phyloP scores from a whole-genome alignment of 2,888 invertebrate genomes.

The Pseudococcus viburni region DNA sequence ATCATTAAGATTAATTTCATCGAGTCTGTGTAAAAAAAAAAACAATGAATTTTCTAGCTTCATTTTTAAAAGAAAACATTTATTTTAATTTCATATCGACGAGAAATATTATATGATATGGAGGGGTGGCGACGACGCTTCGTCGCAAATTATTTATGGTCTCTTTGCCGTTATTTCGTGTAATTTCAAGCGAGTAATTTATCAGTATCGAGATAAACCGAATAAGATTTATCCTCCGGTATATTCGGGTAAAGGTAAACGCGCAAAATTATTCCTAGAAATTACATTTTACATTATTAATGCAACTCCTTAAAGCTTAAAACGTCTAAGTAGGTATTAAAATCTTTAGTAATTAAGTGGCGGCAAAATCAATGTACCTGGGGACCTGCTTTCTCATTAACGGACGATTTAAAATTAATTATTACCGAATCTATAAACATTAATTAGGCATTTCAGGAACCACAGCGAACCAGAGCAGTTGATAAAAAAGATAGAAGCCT shows the following conservation, averaged over 20 bases:
- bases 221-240: slow-evolving; percentile 51
- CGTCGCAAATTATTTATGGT: background rate
- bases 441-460: background rate
- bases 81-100: background rate
- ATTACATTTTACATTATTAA: slow-evolving; percentile 62
- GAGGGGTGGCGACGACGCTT: background rate
- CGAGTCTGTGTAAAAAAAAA: background rate
- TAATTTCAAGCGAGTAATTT: slow-evolving; percentile 48
- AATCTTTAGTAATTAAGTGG: slow-evolving; percentile 60
- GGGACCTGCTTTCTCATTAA: slow-evolving; percentile 60
- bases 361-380: slow-evolving; percentile 53
- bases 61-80: background rate
- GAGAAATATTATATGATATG: background rate
- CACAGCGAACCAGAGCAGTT: background rate
- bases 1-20: background rate
- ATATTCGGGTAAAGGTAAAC: slow-evolving; percentile 28
- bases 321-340: slow-evolving; percentile 64
- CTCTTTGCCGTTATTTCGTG: slow-evolving; percentile 29
- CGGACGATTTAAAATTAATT: slow-evolving; percentile 59
- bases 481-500: background rate
- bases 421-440: slow-evolving; percentile 55
- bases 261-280: slow-evolving; percentile 58
- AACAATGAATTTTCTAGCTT: background rate
- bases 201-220: slow-evolving; percentile 58
- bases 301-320: slow-evolving; percentile 60